phyloP scores from a whole-genome alignment of 2,113 vertebrate species.

The Oenanthe oenanthe region DNA sequence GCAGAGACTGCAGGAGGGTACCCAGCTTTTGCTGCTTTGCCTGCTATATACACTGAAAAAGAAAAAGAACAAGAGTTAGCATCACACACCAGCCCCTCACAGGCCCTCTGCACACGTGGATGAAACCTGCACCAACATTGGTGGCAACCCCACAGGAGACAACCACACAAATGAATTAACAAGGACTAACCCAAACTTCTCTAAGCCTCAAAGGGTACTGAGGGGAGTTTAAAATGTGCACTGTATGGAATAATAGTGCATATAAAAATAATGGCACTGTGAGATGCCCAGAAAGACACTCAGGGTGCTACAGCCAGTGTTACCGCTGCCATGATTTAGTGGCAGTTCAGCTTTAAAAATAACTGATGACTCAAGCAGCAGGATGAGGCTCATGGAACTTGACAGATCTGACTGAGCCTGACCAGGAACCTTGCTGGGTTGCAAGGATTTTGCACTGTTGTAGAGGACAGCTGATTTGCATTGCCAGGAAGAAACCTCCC shows the following conservation, averaged over 20 bases:
- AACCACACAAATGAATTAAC: background rate
- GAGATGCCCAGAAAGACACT: background rate
- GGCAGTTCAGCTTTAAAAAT: slow-evolving; percentile 17
- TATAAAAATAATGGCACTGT: background rate
- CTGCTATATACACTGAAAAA: slow-evolving; percentile 91
- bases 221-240: background rate
- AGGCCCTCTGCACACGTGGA: rapidly evolving
- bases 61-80: slow-evolving; percentile 51
- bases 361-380: background rate
- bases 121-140: rapidly evolving
- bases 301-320: background rate
- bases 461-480: slow-evolving; percentile 4
- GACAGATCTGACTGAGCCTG: background rate
- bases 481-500: background rate
- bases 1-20: slow-evolving; percentile 80
- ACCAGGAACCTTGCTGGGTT: slow-evolving; percentile 10
- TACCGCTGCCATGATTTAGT: background rate
- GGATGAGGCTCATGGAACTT: slow-evolving; percentile 2
- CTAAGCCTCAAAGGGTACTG: background rate
- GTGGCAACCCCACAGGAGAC: background rate
- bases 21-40: slow-evolving; percentile 88
- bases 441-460: slow-evolving; percentile 11
- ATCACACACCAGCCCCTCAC: background rate
- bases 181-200: background rate
- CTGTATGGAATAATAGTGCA: background rate